A percentile compares a stretch with the other conserved stretches of the same genome.
phyloP scores from a whole-genome alignment of 1,140 invertebrate species.

The Yoshiicerus persimilis region DNA sequence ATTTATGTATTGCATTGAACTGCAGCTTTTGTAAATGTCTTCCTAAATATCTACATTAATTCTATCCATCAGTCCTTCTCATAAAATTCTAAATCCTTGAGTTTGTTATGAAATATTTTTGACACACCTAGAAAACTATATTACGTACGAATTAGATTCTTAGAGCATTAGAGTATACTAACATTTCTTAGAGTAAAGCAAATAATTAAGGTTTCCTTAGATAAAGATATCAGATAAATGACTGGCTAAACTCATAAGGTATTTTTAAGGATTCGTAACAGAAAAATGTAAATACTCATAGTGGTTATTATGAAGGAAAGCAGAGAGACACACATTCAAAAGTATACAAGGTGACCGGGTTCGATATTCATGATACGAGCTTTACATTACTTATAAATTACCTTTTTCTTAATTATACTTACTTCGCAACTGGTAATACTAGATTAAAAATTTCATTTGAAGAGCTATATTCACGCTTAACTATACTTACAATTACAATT shows the following conservation, averaged over 20 bases:
- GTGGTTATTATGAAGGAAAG: background rate
- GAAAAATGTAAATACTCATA: background rate
- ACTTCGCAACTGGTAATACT: background rate
- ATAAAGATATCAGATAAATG: background rate
- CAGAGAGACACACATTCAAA: background rate
- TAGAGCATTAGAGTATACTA: too few species aligned
- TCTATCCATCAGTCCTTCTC: background rate
- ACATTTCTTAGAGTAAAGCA: background rate
- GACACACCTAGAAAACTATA: conserved; percentile 10
- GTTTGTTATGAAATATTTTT: conserved; percentile 1
- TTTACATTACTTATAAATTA: background rate
- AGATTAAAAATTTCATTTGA: conserved; percentile 19
- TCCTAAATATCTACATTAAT: background rate
- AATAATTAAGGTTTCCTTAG: too few species aligned
- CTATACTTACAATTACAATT: background rate
- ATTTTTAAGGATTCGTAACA: too few species aligned
- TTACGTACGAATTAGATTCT: background rate
- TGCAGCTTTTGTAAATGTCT: conserved; percentile 3
- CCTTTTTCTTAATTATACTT: background rate
- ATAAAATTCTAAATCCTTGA: conserved; percentile 10
- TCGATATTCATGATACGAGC: background rate
- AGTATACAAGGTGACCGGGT: background rate
- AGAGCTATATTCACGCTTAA: background rate
- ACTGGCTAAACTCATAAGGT: too few species aligned
- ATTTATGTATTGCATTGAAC: background rate